Percentiles rank a stretch among this genome's conserved stretches.
These are phyloP conservation scores for Oscheius sp. DNA, from an alignment of 2,888 invertebrate species.

Conservation along the genomic window DNA sequence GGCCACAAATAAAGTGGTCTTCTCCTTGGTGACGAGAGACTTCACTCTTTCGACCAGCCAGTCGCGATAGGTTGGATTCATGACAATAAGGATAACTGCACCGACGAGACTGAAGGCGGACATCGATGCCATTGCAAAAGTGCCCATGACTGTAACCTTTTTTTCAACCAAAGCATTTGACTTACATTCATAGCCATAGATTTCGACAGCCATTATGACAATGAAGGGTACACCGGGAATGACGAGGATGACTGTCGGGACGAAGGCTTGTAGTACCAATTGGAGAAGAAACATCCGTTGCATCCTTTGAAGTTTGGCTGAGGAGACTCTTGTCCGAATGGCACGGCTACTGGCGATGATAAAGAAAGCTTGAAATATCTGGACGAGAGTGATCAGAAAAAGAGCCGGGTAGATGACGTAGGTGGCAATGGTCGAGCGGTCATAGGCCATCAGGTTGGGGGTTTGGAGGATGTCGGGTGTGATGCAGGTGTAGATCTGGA, in stretches of 20 bases:
- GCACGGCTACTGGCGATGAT: not conserved
- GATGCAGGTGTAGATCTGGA: not conserved
- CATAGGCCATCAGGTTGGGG: not conserved
- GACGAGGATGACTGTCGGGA: not conserved
- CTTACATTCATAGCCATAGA: not conserved
- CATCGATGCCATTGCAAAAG: too few relatives aligned
- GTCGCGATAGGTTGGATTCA: not conserved
- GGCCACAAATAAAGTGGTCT: not conserved
- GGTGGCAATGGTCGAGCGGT: not conserved
- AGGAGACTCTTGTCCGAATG: not conserved
- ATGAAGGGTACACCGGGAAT: not conserved
- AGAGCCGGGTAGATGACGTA: not conserved
- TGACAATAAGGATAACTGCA: not conserved
- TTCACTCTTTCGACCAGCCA: constrained; percentile 32
- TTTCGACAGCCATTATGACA: not conserved
- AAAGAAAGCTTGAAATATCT: too few relatives aligned
- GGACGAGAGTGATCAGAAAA: not conserved
- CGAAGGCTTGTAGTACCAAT: not conserved
- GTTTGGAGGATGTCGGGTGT: not conserved
- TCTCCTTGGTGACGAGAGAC: constrained; percentile 20
- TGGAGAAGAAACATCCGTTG: not conserved
- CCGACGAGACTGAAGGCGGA: not conserved
- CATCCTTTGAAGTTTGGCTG: not conserved
- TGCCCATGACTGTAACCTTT: too few relatives aligned
- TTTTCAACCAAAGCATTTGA: not conserved